Evolutionary conservation across 2,113 vertebrate species (phyloP).

Genomic region (Forbesichthys agassizii): DNA sequence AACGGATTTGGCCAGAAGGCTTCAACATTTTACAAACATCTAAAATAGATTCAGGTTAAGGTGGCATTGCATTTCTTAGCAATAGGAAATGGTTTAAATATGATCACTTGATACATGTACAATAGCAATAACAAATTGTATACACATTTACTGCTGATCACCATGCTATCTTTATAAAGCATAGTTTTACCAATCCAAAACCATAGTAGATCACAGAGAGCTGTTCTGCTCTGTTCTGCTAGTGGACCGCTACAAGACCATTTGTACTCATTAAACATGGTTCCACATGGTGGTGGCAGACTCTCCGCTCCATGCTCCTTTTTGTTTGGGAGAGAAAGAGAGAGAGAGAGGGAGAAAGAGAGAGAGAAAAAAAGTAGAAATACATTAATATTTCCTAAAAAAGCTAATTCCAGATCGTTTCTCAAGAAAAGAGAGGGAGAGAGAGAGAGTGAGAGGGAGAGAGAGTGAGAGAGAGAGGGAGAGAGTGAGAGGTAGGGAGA

Average conservation of each 20-base stretch:
- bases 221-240: neutral
- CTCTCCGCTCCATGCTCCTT: slow-evolving; percentile 25
- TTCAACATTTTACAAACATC: too few species aligned
- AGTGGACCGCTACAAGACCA: slow-evolving; percentile 1
- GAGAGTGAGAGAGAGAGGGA: slow-evolving; percentile 4
- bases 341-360: neutral
- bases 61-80: too few species aligned
- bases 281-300: slow-evolving; percentile 73
- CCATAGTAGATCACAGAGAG: neutral
- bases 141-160: too few species aligned
- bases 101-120: too few species aligned
- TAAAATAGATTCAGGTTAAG: too few species aligned
- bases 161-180: too few species aligned
- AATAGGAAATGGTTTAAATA: too few species aligned
- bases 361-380: slow-evolving; percentile 36
- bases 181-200: neutral
- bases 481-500: neutral
- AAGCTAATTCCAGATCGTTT: neutral
- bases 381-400: slow-evolving; percentile 63
- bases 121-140: too few species aligned
- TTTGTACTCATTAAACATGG: slow-evolving; percentile 40
- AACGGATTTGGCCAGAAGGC: too few species aligned
- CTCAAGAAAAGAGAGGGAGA: slow-evolving; percentile 8
- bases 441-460: neutral
- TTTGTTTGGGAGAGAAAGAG: slow-evolving; percentile 8